Conservation (phyloP, 2,888 invertebrate genomes). For the Teleiodes luculella region DNA sequence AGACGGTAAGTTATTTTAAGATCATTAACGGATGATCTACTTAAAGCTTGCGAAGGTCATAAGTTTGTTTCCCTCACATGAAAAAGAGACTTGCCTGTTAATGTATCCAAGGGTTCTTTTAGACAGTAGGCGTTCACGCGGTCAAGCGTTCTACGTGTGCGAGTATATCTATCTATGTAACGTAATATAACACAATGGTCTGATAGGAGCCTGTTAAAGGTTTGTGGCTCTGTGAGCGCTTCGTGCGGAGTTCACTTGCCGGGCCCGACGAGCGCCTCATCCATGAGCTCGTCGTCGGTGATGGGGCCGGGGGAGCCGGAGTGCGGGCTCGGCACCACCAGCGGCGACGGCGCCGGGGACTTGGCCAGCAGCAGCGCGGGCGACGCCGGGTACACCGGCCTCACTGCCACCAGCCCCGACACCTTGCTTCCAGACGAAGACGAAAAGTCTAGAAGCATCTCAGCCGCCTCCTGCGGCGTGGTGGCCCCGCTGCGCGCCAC, state of each 20-base stretch:
- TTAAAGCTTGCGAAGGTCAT: too few species aligned
- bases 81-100: too few species aligned
- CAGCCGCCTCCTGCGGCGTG: slow-evolving; percentile 80
- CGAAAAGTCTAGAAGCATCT: slow-evolving; percentile 83
- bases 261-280: slow-evolving; percentile 89
- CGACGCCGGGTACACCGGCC: slow-evolving; percentile 79
- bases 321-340: slow-evolving; percentile 82
- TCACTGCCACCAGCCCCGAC: slow-evolving; percentile 74
- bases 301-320: slow-evolving; percentile 88
- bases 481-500: slow-evolving; percentile 67
- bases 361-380: slow-evolving; percentile 87
- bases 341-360: slow-evolving; percentile 85
- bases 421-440: slow-evolving; percentile 78
- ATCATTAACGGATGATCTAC: too few species aligned
- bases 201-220: too few species aligned
- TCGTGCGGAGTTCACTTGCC: slow-evolving; percentile 79
- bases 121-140: too few species aligned
- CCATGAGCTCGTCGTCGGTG: slow-evolving; percentile 94
- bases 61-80: too few species aligned
- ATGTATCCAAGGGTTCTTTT: too few species aligned
- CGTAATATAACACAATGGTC: too few species aligned
- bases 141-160: too few species aligned
- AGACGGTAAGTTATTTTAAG: too few species aligned
- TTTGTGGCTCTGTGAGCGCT: too few species aligned
- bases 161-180: too few species aligned